Evolutionary conservation across 1,140 invertebrate genomes (phyloP), one percentile per base, ranked within the genome.

Genomic region (Achatina immaculata): DNA sequence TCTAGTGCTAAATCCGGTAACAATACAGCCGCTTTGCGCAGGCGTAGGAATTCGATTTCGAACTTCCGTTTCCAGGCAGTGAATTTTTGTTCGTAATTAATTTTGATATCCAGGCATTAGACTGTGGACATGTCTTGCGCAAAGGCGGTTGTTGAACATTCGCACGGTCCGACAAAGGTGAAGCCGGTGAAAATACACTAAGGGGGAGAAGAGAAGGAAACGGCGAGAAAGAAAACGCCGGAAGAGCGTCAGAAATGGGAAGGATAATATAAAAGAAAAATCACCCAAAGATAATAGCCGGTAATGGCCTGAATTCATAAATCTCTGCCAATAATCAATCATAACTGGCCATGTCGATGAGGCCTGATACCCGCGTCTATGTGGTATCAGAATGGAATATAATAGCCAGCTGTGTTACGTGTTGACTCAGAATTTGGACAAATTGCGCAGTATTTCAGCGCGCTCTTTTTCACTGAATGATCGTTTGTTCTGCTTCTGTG

Each of bases 21-120:
- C 73, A 75, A 75, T 75, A 75, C 48, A 24, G 73, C 31, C 55
- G 73, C 73, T 75, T 75, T 58, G 73, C 73, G 73, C 73, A 75
- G 73, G 73, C 73, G 73, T 75, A 45, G 73, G 48, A 75, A 75
- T 75, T 75, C 73, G 73, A 75, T 75, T 75, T 75, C 73, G 73
- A 55, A 75, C 73, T 75, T 75, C 73, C 73, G 73, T 51, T 75
- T 31, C 73, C 73, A 75, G 73, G 73, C 42, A 75, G 48, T 6
- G 48, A 3, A 75, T 55, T 55, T 75, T 75, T 55, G 43, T 55
- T 31, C 36, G 28, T 75, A 75, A 75, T 75, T 75, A 75, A 75
- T 75, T 75, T 51, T 75, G 73, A 75, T 75, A 58, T 58, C 45
- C 43, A 51, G 73, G 31, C 48, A 75, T 75, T 58, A 55, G 73